These are phyloP conservation scores for Borostomias antarcticus DNA, from an alignment of 2,797 vertebrate species.

Conservation along the genomic window DNA sequence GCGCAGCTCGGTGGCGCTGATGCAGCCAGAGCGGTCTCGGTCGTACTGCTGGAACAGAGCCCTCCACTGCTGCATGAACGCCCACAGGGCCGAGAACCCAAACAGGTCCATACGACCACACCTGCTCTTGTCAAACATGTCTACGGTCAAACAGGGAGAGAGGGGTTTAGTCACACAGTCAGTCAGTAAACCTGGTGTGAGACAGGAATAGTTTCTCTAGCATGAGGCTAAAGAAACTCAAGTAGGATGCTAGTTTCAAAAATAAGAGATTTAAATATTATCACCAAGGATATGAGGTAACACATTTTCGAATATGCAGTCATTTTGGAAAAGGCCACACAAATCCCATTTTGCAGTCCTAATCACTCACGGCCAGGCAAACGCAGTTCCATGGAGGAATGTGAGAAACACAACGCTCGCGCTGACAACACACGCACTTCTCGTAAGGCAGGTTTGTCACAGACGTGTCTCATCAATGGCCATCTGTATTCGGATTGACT, in stretches of 20 bases:
- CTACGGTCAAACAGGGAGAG: conserved; percentile 66
- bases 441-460: not conserved
- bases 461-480: not conserved
- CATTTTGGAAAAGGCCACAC: too few species aligned
- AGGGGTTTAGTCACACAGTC: too few species aligned
- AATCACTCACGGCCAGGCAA: too few species aligned
- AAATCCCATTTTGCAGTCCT: too few species aligned
- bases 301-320: too few species aligned
- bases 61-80: conserved; percentile 91
- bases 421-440: not conserved
- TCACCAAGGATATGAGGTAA: too few species aligned
- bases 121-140: conserved; percentile 93
- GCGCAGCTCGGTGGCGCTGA: conserved; percentile 86
- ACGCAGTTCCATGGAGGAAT: not conserved
- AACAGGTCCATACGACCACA: conserved; percentile 87
- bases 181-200: too few species aligned
- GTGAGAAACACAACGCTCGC: not conserved
- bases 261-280: too few species aligned
- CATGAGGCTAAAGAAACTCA: too few species aligned
- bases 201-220: too few species aligned
- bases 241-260: too few species aligned
- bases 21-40: conserved; percentile 86
- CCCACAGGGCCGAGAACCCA: conserved; percentile 90
- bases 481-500: too few species aligned
- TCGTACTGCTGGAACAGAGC: conserved; percentile 93